Evolutionary conservation across 2,888 invertebrate species (phyloP).

Genomic region (Corbicula japonica): DNA sequence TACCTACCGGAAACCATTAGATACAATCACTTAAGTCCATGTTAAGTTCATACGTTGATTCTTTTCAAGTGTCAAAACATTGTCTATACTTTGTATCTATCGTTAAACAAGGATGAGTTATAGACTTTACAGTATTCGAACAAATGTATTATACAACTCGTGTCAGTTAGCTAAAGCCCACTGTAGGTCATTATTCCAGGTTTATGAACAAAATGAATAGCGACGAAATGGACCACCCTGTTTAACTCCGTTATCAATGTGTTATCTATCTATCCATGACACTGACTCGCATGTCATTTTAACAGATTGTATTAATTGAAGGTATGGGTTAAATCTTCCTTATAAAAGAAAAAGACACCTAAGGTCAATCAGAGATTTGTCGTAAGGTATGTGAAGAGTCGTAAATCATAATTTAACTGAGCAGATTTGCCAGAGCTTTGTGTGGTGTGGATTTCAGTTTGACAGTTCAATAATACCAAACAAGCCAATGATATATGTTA

Average conservation of each 20-base stretch:
- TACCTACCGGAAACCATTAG: background rate
- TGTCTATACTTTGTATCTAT: slow-evolving; percentile 19
- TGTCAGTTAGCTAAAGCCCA: slow-evolving; percentile 5
- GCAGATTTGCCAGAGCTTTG: too few species aligned
- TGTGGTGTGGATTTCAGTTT: too few species aligned
- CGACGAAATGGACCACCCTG: slow-evolving; percentile 54
- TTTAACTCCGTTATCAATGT: slow-evolving; percentile 38
- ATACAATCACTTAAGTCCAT: slow-evolving; percentile 9
- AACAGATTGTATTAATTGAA: slow-evolving; percentile 24
- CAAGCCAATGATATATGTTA: too few species aligned
- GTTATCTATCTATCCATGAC: slow-evolving; percentile 46
- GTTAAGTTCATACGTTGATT: slow-evolving; percentile 19
- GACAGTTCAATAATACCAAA: too few species aligned
- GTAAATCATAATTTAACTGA: slow-evolving; percentile 23
- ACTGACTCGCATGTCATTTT: slow-evolving; percentile 50
- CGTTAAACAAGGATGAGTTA: slow-evolving; percentile 30
- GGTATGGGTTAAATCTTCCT: slow-evolving; percentile 33
- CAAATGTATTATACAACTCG: slow-evolving; percentile 25
- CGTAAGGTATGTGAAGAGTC: slow-evolving; percentile 1
- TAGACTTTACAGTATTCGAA: slow-evolving; percentile 22
- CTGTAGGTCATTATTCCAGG: slow-evolving; percentile 49
- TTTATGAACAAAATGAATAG: slow-evolving; percentile 43
- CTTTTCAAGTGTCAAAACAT: slow-evolving; percentile 51
- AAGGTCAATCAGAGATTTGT: slow-evolving; percentile 28
- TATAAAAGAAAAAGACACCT: slow-evolving; percentile 31